A percentile compares a stretch with the other conserved stretches of the same genome.
Conservation (phyloP, 2,888 invertebrate genomes). For the Pediacus dermestoides region DNA sequence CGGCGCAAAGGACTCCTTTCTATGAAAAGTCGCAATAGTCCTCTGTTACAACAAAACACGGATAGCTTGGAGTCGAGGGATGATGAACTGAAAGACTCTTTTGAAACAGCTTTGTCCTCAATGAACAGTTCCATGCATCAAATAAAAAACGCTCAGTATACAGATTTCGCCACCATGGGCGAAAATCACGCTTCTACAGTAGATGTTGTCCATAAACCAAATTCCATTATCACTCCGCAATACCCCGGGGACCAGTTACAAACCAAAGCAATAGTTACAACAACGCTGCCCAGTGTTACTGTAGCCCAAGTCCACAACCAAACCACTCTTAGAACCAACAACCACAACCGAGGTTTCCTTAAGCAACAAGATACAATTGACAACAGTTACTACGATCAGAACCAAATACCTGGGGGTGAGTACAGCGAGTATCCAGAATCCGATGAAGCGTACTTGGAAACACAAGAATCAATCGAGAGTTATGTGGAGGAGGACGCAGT, state of each 20-base stretch:
- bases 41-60: slow-evolving; percentile 52
- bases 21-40: too few species aligned
- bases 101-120: slow-evolving; percentile 55
- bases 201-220: slow-evolving; percentile 21
- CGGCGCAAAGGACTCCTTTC: slow-evolving; percentile 38
- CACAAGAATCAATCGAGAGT: slow-evolving; percentile 52
- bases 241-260: slow-evolving; percentile 27
- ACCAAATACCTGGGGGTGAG: slow-evolving; percentile 7
- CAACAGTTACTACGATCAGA: slow-evolving; percentile 12
- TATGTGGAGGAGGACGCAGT: slow-evolving; percentile 47
- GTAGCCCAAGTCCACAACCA: slow-evolving; percentile 33
- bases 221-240: slow-evolving; percentile 17
- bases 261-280: slow-evolving; percentile 41
- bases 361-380: slow-evolving; percentile 7
- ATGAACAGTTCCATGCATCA: slow-evolving; percentile 47
- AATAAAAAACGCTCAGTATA: slow-evolving; percentile 29
- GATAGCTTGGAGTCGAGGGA: slow-evolving; percentile 56
- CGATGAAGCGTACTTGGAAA: slow-evolving; percentile 28
- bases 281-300: slow-evolving; percentile 37
- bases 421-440: slow-evolving; percentile 11
- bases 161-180: slow-evolving; percentile 24
- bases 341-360: slow-evolving; percentile 6
- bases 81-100: slow-evolving; percentile 56
- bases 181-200: slow-evolving; percentile 12
- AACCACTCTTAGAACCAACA: not conserved